Evolutionary conservation across 2,888 invertebrate species (phyloP), one percentile per base, ranked within the genome.

Genomic region (Scaptomyza caliginosa): DNA sequence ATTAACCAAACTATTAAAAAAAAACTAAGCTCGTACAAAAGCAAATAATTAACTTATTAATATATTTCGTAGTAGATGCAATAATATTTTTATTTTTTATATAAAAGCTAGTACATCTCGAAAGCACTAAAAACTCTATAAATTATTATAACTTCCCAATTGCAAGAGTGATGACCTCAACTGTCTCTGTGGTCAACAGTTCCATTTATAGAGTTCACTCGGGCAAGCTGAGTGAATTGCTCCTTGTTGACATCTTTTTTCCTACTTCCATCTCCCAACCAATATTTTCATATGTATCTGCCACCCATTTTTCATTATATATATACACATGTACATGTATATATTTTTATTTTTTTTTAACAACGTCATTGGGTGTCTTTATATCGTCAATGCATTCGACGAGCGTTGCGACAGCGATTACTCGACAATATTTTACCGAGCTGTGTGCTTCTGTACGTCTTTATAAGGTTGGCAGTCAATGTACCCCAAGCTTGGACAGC

Each of bases 401-500:
- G 54, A 57, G 63, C 67, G 62, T 67, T 88, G 51, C 80, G 84
- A 76, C 86, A 74, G 70, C 88, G 79, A 85, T 87, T 88, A 88
- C 88, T 88, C 77, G 88, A 87, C 88, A 87, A 87, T 87, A 87
- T 87, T 87, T 87, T 79, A 87, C 65, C 64, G 67, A 64, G 49
- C 63, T 49, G 66, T 24, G 26, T 67, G 45, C 55, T 58, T 46
- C 39, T 57, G 48, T 64, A 43, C 52, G 60, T 63, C 69, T 67
- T 64, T 67, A 72, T 76, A 48, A 23, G 46, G 24, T 65, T 30
- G 38, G 30, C 71, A 70, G 77, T 77, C 77, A 67, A 50, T 62
- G 63, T 49, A 51, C 69, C 59, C 13, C 16, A 30, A 51, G 43
- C 54, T 50, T 39, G 65, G 55, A 58, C 67, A 59, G 28, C 38